Evolutionary conservation across 2,888 invertebrate genomes (phyloP).

Genomic region (Cylindroiulus punctatus): DNA sequence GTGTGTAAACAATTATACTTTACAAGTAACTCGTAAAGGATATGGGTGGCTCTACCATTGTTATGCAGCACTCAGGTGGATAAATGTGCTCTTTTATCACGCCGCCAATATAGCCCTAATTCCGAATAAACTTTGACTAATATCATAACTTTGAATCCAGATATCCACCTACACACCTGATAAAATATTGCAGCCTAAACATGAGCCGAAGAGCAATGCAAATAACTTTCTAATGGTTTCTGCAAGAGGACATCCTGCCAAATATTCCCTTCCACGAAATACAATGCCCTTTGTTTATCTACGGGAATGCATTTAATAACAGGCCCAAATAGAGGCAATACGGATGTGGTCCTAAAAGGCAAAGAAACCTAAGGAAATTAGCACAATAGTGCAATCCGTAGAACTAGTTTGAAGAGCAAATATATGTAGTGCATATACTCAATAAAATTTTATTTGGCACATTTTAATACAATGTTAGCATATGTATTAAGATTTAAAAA

Average conservation of each 20-base stretch:
- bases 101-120: not conserved
- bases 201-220: not conserved
- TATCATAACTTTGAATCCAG: not conserved
- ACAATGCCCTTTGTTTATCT: conserved; percentile 23
- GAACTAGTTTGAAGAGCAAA: not conserved
- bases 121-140: conserved; percentile 5
- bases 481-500: not conserved
- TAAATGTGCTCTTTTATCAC: conserved; percentile 13
- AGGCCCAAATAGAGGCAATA: not conserved
- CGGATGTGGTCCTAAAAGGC: not conserved
- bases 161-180: conserved; percentile 31
- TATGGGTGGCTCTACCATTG: conserved; percentile 4
- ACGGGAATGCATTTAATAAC: not conserved
- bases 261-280: not conserved
- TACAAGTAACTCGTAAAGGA: not conserved
- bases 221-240: conserved; percentile 5
- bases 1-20: conserved; percentile 12
- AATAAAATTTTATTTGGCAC: not conserved
- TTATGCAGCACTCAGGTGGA: not conserved
- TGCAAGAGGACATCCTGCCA: conserved; percentile 8
- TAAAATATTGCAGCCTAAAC: conserved; percentile 29
- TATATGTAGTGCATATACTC: not conserved
- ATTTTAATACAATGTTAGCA: not conserved
- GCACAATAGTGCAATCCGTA: not conserved
- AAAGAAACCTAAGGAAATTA: not conserved